Evolutionary conservation across 2,888 invertebrate species (phyloP).

Genomic region (Mesorhabditis spiculigera): DNA sequence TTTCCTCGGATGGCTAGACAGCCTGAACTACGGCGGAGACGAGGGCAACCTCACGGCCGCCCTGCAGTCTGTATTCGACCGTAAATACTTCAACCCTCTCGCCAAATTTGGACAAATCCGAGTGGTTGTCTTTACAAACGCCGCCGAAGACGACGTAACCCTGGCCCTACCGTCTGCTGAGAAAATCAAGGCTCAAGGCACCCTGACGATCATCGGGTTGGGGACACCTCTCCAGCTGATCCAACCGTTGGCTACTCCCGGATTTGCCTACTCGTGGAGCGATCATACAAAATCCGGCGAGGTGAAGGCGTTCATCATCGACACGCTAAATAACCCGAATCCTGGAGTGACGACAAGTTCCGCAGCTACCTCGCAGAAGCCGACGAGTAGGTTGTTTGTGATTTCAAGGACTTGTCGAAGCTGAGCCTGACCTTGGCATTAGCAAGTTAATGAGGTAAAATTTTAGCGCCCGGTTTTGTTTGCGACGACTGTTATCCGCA

Average conservation of each 20-base stretch:
- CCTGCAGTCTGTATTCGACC: no score
- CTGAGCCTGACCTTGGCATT: no score
- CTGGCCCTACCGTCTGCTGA: neutral
- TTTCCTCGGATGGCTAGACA: no score
- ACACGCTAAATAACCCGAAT: neutral
- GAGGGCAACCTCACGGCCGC: no score
- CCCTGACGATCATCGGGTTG: neutral
- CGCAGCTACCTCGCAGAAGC: no score
- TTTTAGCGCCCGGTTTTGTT: neutral
- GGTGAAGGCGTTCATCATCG: neutral
- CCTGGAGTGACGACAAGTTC: no score
- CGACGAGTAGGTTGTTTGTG: no score
- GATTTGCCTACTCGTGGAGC: neutral
- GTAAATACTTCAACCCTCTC: no score
- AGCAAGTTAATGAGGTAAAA: no score
- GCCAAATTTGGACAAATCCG: neutral
- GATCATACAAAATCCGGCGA: neutral
- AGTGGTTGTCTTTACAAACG: neutral
- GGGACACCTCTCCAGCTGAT: neutral
- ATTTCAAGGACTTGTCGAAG: no score
- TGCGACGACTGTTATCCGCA: neutral
- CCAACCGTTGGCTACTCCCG: slow-evolving; percentile 6
- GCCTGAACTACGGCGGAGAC: no score
- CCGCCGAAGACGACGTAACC: neutral
- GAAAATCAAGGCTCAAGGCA: neutral